Percentiles rank a stretch among this genome's conserved stretches.
Evolutionary conservation across 2,888 invertebrate species (phyloP).

Genomic region (Sesamia inferens): DNA sequence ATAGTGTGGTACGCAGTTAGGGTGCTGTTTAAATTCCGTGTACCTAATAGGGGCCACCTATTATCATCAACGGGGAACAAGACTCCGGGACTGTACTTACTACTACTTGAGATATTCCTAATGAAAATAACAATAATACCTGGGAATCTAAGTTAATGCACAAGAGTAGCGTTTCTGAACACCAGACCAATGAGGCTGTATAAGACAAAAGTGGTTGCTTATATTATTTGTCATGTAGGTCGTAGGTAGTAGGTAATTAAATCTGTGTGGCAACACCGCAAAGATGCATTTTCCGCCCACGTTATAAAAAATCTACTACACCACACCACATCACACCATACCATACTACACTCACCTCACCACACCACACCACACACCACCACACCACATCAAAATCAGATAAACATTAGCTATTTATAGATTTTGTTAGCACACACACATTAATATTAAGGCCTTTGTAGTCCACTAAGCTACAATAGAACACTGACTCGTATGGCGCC

Average conservation of each 20-base stretch:
- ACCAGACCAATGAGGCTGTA: neutral
- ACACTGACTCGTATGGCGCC: too few relatives aligned
- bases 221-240: neutral
- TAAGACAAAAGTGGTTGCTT: neutral
- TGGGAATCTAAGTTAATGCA: neutral
- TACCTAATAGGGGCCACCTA: neutral
- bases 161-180: neutral
- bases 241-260: too few relatives aligned
- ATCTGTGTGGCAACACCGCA: neutral
- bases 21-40: too few relatives aligned
- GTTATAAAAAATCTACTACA: neutral
- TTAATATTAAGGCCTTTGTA: too few relatives aligned
- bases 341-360: too few relatives aligned
- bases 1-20: too few relatives aligned
- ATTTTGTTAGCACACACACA: too few relatives aligned
- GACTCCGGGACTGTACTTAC: neutral
- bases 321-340: too few relatives aligned
- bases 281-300: neutral
- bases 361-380: too few relatives aligned
- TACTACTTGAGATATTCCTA: neutral
- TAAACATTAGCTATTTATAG: too few relatives aligned
- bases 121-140: neutral
- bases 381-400: too few relatives aligned
- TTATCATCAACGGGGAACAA: neutral
- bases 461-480: too few relatives aligned